These are phyloP conservation scores for Micoletzkya japonica DNA, from an alignment of 2,888 invertebrate genomes.

Conservation along the genomic window DNA sequence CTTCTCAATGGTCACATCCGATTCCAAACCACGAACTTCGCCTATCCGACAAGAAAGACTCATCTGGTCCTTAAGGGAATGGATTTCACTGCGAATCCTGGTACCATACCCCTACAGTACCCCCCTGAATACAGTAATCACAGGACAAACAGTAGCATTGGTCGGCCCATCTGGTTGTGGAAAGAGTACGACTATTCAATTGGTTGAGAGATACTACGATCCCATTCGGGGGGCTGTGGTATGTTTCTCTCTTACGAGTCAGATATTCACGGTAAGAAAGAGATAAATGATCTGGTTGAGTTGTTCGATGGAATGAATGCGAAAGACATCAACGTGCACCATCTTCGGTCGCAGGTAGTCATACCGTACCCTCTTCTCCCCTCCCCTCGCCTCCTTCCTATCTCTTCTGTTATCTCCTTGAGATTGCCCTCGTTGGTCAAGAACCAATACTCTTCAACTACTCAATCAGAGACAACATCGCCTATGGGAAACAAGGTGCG, in stretches of 20 bases:
- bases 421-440: constrained; percentile 65
- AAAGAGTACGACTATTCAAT: constrained; percentile 65
- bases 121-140: background rate
- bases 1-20: constrained; percentile 72
- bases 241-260: constrained; percentile 63
- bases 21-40: constrained; percentile 77
- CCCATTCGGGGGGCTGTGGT: constrained; percentile 62
- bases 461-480: constrained; percentile 64
- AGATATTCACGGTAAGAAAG: background rate
- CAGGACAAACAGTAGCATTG: constrained; percentile 65
- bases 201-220: constrained; percentile 65
- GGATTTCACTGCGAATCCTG: constrained; percentile 28
- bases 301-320: constrained; percentile 61
- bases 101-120: background rate
- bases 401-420: background rate
- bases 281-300: too few species aligned
- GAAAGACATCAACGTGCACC: constrained; percentile 38
- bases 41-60: constrained; percentile 79
- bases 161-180: constrained; percentile 67
- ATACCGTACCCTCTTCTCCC: background rate
- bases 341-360: constrained; percentile 35
- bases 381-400: background rate
- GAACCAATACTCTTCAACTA: constrained; percentile 66
- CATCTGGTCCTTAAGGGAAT: constrained; percentile 65
- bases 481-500: constrained; percentile 62